Base-by-base conservation (phyloP, 2,113 vertebrate species). In the Aegotheles bennettii region DNA sequence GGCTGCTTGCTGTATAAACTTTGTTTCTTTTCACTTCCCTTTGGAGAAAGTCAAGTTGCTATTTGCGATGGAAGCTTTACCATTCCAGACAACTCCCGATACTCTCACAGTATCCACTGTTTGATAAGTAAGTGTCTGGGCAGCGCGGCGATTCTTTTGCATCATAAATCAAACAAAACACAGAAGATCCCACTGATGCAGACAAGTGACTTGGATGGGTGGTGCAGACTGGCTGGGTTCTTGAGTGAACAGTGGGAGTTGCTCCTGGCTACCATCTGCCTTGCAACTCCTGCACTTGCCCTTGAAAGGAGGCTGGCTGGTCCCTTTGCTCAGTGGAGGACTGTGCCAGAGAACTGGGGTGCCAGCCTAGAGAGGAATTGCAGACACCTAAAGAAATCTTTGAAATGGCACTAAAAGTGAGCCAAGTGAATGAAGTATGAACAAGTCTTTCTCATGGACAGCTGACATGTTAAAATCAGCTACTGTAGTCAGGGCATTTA, bases 1-100 rank as follows among this genome's bases (percentile, higher is more conserved):
- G 99, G 99, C 95, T 99, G 99, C 98, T 98, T 99, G 98, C 98
- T 99, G 87, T 99, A 99, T 97, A 99, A 99, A 97, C 99, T 99
- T 92, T 99, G 99, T 98, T 99, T 99, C 98, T 99, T 99, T 95
- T 94, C 98, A 2, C 99, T 99, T 97, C 99, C 99, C 60, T 99
- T 99, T 94, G 99, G 99, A 96, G 99, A 99, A 97, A 99, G 99
- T 97, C 99, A 99, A 97, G 99, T 99, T 68, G 99, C 99, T 95
- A 99, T 99, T 97, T 99, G 99, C 43, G 99, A 99, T 16, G 99
- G 99, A 95, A 99, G 97, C 97, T 99, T 99, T 86, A 99, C 99
- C 23, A 97, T 99, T 97, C 99, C 99, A 7, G 99, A 99, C 85
- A 98, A 98, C 97, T 99, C 99, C 56, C 99, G 98, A 18, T 99